Percentiles rank a stretch among this genome's conserved stretches.
These are phyloP conservation scores for Eucriotettix oculatus DNA, from an alignment of 2,888 invertebrate genomes.

Conservation along the genomic window DNA sequence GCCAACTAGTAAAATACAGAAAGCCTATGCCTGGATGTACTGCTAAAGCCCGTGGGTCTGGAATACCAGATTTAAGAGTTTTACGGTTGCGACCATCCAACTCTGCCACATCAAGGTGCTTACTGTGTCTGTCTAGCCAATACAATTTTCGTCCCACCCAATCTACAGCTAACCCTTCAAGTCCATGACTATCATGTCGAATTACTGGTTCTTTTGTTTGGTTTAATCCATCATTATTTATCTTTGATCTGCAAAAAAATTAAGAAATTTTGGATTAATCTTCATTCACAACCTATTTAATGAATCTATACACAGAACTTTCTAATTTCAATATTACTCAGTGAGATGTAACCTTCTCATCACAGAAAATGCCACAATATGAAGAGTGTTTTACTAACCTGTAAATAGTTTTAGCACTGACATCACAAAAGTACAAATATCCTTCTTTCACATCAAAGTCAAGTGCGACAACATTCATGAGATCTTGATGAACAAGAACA, in stretches of 20 bases:
- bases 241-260: not conserved
- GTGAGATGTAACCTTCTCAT: no score
- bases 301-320: no score
- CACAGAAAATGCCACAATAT: no score
- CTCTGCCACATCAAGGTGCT: conserved; percentile 89
- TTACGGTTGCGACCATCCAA: conserved; percentile 81
- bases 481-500: conserved; percentile 78
- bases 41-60: conserved; percentile 86
- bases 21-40: conserved; percentile 90
- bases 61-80: conserved; percentile 73
- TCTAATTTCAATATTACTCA: no score
- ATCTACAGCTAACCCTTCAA: conserved; percentile 95
- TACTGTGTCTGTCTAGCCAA: conserved; percentile 90
- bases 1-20: conserved; percentile 93
- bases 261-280: no score
- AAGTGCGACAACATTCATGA: conserved; percentile 91
- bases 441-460: conserved; percentile 79
- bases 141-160: conserved; percentile 94
- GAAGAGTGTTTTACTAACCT: conserved; percentile 31
- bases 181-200: conserved; percentile 81
- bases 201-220: conserved; percentile 58
- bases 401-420: conserved; percentile 87
- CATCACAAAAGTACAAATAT: conserved; percentile 89
- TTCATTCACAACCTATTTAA: no score
- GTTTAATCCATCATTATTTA: not conserved